Evolutionary conservation across 2,113 vertebrate genomes (phyloP), one percentile per base, ranked within the genome.

Genomic region (Scalopus aquaticus): DNA sequence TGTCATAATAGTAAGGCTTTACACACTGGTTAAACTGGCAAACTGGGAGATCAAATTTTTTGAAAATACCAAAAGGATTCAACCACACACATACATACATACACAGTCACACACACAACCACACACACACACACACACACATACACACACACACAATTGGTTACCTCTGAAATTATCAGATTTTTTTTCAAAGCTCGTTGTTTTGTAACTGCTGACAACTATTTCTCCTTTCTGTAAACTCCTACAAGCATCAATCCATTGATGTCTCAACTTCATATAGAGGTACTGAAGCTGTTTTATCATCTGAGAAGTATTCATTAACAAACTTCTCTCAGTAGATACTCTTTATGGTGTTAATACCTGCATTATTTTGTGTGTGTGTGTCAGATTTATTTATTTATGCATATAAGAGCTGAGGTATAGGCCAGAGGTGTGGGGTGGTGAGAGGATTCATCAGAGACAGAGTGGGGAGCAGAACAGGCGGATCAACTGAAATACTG

Each of bases 261-360:
- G 22, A 90, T 58, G 54, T 90, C 5, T 13, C 10, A 62, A 15
- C 37, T 64, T 80, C 35, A n/a, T 37, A 49, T 1, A 42, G 24
- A 91, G 42, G 46, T 54, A 26, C 9, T 46, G 3, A 1, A 26
- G 7, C 26, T 12, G 0, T 28, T 72, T 64, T 64, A 28, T 51
- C 12, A 46, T 37, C 37, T 42, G 13, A 7, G 7, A 74, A 28
- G 2, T 58, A 7, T 8, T 65, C 32, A 19, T 46, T 42, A 64
- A 12, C 20, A 19, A 54, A 20, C 32, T 83, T n/a, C 17, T 37
- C 30, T 10, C 9, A 51, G 20, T 2, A 26, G n/a, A 28, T 11
- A 2, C 46, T 22, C 1, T 28, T 35, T n/a, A 22, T 20, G 2
- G 3, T n/a, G 2, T 32, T 15, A 15, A 16, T n/a, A 49, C 26